These are phyloP conservation scores for Xylota segnis DNA, from an alignment of 2,888 invertebrate species.

Conservation along the genomic window DNA sequence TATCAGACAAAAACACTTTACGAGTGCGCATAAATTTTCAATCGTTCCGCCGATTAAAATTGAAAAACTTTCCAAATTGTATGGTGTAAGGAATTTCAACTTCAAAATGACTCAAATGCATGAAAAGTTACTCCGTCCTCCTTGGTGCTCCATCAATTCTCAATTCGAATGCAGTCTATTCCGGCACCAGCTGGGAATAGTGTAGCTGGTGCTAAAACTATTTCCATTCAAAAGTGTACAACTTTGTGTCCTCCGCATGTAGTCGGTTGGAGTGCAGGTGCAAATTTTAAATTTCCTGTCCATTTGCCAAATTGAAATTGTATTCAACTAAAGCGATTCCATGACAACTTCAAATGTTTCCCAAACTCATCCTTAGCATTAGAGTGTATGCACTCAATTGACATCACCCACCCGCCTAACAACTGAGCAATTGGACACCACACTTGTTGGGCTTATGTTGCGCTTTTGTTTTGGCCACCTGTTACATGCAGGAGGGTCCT, in stretches of 20 bases:
- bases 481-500: constrained; percentile 18
- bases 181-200: constrained; percentile 17
- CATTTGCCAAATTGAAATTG: constrained; percentile 58
- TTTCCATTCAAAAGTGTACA: constrained; percentile 23
- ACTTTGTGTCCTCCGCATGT: not conserved
- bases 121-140: constrained; percentile 3
- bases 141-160: constrained; percentile 17
- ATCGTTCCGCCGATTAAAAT: constrained; percentile 14
- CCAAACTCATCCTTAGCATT: not conserved
- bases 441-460: constrained; percentile 63
- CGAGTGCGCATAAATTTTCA: constrained; percentile 32
- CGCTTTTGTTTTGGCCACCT: constrained; percentile 34
- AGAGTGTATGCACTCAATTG: not conserved
- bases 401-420: not conserved
- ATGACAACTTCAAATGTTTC: constrained; percentile 41
- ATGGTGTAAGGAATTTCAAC: constrained; percentile 3
- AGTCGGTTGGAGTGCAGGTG: constrained; percentile 43
- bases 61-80: constrained; percentile 37
- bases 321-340: constrained; percentile 19
- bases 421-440: constrained; percentile 30
- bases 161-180: constrained; percentile 29
- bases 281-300: constrained; percentile 51
- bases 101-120: constrained; percentile 42
- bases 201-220: constrained; percentile 23
- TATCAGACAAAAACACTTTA: constrained; percentile 8